Evolutionary conservation across 2,888 invertebrate genomes (phyloP).

Genomic region (Hydraecia micacea): DNA sequence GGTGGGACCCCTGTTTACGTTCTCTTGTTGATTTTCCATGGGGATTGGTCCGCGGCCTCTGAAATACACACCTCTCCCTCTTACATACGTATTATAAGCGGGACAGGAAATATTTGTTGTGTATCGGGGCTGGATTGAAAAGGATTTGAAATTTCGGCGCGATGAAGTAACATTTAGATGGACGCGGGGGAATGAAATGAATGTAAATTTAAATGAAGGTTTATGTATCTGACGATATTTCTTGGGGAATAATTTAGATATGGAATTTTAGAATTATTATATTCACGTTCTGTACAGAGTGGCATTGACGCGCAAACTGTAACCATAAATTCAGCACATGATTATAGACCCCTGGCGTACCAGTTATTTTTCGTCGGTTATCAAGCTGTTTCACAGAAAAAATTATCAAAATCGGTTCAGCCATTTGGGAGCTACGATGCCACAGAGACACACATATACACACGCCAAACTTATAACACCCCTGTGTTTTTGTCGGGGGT

Average conservation of each 20-base stretch:
- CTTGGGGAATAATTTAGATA: conserved; percentile 33
- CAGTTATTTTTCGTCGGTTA: too few relatives aligned
- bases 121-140: conserved; percentile 75
- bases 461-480: too few relatives aligned
- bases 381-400: too few relatives aligned
- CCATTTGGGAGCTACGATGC: too few relatives aligned
- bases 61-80: conserved; percentile 68
- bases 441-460: too few relatives aligned
- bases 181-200: conserved; percentile 62
- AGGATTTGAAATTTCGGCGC: conserved; percentile 73
- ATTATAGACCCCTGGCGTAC: too few relatives aligned
- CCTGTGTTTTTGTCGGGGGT: too few relatives aligned
- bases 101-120: conserved; percentile 70
- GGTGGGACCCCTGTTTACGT: conserved; percentile 77
- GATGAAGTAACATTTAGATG: conserved; percentile 63
- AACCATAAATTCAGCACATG: too few relatives aligned
- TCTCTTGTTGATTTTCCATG: conserved; percentile 81
- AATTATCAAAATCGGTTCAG: too few relatives aligned
- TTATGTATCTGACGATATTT: conserved; percentile 41
- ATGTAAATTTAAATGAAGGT: conserved; percentile 65
- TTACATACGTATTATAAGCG: conserved; percentile 59
- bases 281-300: not conserved
- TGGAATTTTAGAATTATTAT: not conserved
- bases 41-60: conserved; percentile 73
- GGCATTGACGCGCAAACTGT: too few relatives aligned